Evolutionary conservation across 2,113 vertebrate species (phyloP).

Genomic region (Otus sunia): DNA sequence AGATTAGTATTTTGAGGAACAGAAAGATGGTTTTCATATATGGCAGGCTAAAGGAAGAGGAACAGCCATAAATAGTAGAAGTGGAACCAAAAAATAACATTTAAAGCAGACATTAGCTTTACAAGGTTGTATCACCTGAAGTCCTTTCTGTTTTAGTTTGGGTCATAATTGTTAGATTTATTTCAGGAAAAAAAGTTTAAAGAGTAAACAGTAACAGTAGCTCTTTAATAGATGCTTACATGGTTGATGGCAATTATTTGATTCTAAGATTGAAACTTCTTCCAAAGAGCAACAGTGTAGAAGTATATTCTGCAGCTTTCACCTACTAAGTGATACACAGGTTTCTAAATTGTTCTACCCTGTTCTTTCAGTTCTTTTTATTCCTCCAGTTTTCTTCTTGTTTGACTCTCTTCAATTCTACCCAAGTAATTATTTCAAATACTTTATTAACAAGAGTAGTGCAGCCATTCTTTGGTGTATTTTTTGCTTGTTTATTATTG

Average conservation of each 20-base stretch:
- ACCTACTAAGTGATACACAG: background rate
- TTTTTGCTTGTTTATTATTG: background rate
- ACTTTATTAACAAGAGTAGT: background rate
- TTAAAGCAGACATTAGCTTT: background rate
- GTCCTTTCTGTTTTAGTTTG: background rate
- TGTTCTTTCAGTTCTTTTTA: background rate
- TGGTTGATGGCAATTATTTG: background rate
- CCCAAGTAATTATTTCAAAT: background rate
- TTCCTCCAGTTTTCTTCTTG: background rate
- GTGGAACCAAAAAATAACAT: background rate
- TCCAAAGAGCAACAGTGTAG: background rate
- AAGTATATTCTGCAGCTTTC: background rate
- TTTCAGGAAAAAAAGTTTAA: background rate
- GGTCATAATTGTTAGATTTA: background rate
- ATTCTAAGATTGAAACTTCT: background rate
- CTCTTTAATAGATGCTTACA: background rate
- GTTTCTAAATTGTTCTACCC: background rate
- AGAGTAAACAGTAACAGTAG: background rate
- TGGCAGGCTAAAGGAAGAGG: background rate
- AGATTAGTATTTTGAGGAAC: background rate
- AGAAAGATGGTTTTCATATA: background rate
- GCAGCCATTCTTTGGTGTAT: background rate
- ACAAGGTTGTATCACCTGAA: background rate
- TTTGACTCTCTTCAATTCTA: background rate
- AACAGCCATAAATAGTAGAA: background rate